Evolutionary conservation across 2,113 vertebrate genomes (phyloP).

Genomic region (Mus musculus): GRCm39 chr8:75839501-75840000

Average conservation of each 20-base stretch:
- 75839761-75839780: background rate
- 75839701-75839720: background rate
- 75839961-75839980: background rate
- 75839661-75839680: background rate
- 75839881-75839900: background rate
- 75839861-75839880: fast-evolving
- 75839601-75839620: background rate
- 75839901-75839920: background rate
- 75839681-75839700: background rate
- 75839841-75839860: background rate
- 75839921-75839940: fast-evolving
- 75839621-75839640: background rate
- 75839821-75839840: fast-evolving
- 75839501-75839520: background rate
- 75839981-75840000: background rate
- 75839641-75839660: background rate
- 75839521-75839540: background rate
- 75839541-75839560: background rate
- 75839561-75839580: background rate
- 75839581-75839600: background rate
- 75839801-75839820: no score
- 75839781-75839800: background rate
- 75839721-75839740: background rate
- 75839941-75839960: fast-evolving
- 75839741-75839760: background rate